Conservation (phyloP, 2,113 vertebrate genomes). For the Nasalis larvatus region DNA sequence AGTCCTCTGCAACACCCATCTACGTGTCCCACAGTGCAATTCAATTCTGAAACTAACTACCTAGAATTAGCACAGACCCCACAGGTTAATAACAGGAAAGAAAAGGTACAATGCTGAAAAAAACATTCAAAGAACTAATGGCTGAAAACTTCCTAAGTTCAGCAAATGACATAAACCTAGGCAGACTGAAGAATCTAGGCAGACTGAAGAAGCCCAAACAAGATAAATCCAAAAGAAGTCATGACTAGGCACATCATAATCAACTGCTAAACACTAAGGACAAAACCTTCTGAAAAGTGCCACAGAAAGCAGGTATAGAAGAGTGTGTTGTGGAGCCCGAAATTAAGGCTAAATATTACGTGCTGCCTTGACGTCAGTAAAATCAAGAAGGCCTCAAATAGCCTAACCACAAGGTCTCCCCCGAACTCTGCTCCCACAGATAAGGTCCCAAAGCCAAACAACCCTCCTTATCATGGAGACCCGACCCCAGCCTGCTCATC, state of each 20-base stretch:
- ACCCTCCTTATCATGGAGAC: not conserved
- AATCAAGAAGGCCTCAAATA: not conserved
- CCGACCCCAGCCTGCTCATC: not conserved
- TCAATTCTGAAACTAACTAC: too few relatives aligned
- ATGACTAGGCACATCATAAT: not conserved
- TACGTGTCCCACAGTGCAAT: too few relatives aligned
- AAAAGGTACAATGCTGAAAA: not conserved
- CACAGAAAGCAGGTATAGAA: not conserved
- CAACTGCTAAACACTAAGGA: not conserved
- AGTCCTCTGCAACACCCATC: rapidly evolving
- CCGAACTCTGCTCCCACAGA: not conserved
- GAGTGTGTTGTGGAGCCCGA: not conserved
- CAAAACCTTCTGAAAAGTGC: not conserved
- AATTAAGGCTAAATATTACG: not conserved
- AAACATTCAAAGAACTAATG: not conserved
- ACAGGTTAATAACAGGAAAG: too few relatives aligned
- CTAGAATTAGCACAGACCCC: too few relatives aligned
- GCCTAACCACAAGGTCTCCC: not conserved
- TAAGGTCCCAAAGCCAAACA: not conserved
- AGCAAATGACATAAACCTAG: not conserved
- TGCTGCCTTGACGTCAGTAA: not conserved
- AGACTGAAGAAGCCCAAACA: not conserved
- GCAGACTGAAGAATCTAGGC: rapidly evolving
- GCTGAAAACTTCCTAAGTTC: not conserved
- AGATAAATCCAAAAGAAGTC: not conserved